Evolutionary conservation across 1,140 invertebrate species (phyloP).

Genomic region (Brachionus asplanchnoidis): DNA sequence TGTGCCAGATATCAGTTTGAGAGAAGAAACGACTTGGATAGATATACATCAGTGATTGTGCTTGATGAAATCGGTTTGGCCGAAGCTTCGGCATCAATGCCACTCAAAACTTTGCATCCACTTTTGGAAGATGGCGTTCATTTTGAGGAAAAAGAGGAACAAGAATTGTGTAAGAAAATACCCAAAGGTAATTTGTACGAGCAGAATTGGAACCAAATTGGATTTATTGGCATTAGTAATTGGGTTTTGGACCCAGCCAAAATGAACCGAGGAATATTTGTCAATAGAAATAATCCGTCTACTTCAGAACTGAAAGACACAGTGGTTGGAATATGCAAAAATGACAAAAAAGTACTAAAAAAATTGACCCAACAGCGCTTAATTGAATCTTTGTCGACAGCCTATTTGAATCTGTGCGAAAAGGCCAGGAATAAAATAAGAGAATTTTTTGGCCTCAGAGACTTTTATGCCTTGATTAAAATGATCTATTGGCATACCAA

Average conservation of each 20-base stretch:
- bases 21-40: conserved; percentile 45
- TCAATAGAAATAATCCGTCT: conserved; percentile 48
- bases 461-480: conserved; percentile 54
- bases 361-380: conserved; percentile 42
- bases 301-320: conserved; percentile 46
- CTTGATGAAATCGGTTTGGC: conserved; percentile 53
- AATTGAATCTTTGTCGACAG: conserved; percentile 44
- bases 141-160: conserved; percentile 20
- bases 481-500: conserved; percentile 48
- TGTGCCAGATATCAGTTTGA: conserved; percentile 49
- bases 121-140: conserved; percentile 44
- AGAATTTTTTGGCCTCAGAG: conserved; percentile 55
- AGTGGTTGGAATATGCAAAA: conserved; percentile 49
- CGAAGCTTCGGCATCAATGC: conserved; percentile 49
- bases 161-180: background rate
- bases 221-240: conserved; percentile 54
- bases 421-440: conserved; percentile 44
- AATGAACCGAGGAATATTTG: conserved; percentile 52
- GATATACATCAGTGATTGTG: conserved; percentile 50
- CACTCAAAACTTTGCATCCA: conserved; percentile 49
- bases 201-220: conserved; percentile 46
- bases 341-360: conserved; percentile 41
- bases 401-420: conserved; percentile 48
- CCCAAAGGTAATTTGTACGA: background rate
- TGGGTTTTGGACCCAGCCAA: conserved; percentile 53